Percentiles rank a stretch among this genome's conserved stretches.
phyloP scores from a whole-genome alignment of 2,797 vertebrate genomes.

The Karalla daura region DNA sequence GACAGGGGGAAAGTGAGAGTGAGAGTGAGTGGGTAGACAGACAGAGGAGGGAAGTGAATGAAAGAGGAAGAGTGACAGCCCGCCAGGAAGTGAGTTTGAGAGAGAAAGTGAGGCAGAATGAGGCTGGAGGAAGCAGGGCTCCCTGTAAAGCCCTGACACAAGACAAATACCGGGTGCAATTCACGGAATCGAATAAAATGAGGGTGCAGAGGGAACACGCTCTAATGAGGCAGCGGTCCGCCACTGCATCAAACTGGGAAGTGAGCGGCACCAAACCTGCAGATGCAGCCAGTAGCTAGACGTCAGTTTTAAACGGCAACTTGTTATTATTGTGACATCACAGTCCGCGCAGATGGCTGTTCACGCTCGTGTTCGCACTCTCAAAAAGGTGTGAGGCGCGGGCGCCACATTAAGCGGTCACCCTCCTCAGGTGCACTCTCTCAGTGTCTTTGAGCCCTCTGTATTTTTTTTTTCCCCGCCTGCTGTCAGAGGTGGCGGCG shows the following conservation, averaged over 20 bases:
- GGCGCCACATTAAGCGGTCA: neutral
- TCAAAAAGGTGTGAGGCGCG: neutral
- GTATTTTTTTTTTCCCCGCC: conserved; percentile 30
- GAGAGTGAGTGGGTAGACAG: conserved; percentile 57
- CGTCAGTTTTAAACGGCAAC: conserved; percentile 41
- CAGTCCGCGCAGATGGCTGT: conserved; percentile 2
- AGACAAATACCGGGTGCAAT: conserved; percentile 49
- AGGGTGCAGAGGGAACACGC: conserved; percentile 42
- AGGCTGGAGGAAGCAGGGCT: conserved; percentile 8
- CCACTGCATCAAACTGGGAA: conserved; percentile 22
- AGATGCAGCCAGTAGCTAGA: conserved; percentile 14
- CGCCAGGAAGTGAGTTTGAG: conserved; percentile 47
- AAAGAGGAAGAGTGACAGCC: conserved; percentile 54
- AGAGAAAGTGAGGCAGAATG: conserved; percentile 32
- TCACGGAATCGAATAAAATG: conserved; percentile 33
- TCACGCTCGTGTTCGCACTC: conserved; percentile 5
- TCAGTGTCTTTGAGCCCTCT: conserved; percentile 21
- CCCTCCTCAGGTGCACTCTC: conserved; percentile 23
- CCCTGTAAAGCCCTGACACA: conserved; percentile 17
- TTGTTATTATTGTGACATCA: conserved; percentile 32
- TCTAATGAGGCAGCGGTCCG: conserved; percentile 48
- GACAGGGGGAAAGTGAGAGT: conserved; percentile 48
- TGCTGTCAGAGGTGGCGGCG: conserved; percentile 43
- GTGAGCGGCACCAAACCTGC: conserved; percentile 1
- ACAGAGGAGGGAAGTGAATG: conserved; percentile 19